A percentile compares a stretch with the other conserved stretches of the same genome.
Conservation (phyloP, 2,888 invertebrate genomes). For the Miltochrista miniata region DNA sequence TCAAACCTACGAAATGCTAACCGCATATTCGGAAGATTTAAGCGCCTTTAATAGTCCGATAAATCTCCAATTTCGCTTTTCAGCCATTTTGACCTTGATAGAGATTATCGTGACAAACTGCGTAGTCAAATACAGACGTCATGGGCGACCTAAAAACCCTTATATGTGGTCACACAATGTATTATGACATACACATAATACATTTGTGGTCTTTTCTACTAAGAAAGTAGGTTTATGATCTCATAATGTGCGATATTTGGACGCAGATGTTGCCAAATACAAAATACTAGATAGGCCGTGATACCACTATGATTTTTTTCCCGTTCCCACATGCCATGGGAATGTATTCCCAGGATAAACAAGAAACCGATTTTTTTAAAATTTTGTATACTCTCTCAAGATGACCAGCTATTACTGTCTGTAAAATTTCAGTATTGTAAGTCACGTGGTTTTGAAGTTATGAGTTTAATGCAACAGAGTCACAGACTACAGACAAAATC, state of each 20-base stretch:
- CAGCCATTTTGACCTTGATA: constrained; percentile 12
- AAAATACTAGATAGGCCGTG: too few species aligned
- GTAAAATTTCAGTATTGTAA: too few species aligned
- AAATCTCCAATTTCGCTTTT: constrained; percentile 1
- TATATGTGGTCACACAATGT: background rate
- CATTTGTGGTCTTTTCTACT: constrained; percentile 9
- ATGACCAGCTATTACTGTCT: too few species aligned
- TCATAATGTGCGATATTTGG: background rate
- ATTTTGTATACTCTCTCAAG: too few species aligned
- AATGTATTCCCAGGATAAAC: too few species aligned
- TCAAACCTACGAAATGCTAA: background rate
- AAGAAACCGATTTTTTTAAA: too few species aligned
- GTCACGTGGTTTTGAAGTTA: too few species aligned
- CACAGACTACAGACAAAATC: too few species aligned
- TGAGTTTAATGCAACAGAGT: too few species aligned
- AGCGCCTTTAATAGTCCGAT: constrained; percentile 13
- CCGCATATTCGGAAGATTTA: constrained; percentile 8
- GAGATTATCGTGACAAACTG: background rate
- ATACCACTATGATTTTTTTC: too few species aligned
- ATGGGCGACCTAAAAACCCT: constrained; percentile 8
- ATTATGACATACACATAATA: constrained; percentile 1
- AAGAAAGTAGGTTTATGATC: constrained; percentile 12
- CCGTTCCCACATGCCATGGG: too few species aligned
- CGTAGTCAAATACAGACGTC: constrained; percentile 15
- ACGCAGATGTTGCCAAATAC: background rate